Evolutionary conservation across 2,113 vertebrate genomes (phyloP).

Genomic region (Actenoides lindsayi): DNA sequence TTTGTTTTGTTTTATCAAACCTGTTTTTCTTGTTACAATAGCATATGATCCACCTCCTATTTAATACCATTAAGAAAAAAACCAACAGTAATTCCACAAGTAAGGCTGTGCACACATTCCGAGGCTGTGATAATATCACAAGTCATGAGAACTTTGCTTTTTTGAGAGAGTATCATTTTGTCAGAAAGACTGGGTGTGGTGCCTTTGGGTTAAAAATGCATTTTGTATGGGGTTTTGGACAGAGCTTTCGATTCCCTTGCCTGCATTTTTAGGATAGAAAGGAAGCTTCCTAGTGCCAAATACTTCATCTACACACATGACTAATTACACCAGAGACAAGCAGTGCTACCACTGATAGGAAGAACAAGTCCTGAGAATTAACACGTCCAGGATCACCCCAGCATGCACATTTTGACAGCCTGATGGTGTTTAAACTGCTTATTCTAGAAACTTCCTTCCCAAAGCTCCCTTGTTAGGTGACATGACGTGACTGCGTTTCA

Average conservation of each 20-base stretch:
- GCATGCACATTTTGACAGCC: rapidly evolving
- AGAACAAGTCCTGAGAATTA: neutral
- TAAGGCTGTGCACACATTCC: neutral
- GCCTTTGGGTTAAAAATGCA: neutral
- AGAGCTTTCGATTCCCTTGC: neutral
- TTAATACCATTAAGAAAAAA: slow-evolving; percentile 4
- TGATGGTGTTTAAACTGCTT: neutral
- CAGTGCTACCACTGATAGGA: neutral
- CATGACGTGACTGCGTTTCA: neutral
- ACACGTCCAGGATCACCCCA: neutral
- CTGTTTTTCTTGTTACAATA: slow-evolving; percentile 33
- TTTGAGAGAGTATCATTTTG: neutral
- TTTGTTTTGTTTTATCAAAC: slow-evolving; percentile 29
- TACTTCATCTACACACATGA: neutral
- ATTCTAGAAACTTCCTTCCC: neutral
- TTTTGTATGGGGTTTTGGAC: neutral
- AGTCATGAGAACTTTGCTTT: neutral
- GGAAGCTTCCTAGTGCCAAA: neutral
- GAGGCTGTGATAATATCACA: neutral
- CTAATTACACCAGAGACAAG: neutral
- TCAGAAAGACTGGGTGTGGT: neutral
- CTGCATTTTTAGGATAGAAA: neutral
- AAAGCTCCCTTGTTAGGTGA: neutral
- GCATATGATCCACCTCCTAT: neutral
- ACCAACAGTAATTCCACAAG: neutral